Evolutionary conservation across 2,113 vertebrate genomes (phyloP).

Genomic region (Pluvialis apricaria): DNA sequence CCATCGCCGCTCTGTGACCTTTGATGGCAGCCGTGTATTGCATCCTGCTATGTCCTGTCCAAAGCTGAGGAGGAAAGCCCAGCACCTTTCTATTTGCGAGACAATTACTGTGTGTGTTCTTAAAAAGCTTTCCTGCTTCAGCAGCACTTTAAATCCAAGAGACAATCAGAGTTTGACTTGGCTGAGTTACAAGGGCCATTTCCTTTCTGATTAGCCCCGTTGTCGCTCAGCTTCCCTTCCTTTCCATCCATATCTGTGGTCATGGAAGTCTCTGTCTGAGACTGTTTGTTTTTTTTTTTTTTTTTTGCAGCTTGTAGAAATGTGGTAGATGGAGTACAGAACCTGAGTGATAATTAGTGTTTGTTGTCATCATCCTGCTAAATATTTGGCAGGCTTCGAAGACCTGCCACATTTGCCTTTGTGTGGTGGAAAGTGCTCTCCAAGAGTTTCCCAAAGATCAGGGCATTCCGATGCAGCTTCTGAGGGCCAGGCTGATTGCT

Average conservation of each 20-base stretch:
- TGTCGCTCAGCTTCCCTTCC: slow-evolving; percentile 6
- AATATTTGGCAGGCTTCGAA: neutral
- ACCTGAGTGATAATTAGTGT: neutral
- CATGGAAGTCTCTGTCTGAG: neutral
- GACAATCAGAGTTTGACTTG: slow-evolving; percentile 48
- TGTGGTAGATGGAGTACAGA: neutral
- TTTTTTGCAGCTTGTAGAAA: neutral
- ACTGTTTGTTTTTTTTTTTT: rapidly evolving
- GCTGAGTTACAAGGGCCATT: slow-evolving; percentile 45
- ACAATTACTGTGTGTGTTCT: neutral
- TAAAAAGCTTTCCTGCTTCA: slow-evolving; percentile 27
- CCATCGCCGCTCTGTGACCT: neutral
- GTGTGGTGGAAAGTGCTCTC: neutral
- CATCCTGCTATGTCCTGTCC: neutral
- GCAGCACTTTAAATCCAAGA: slow-evolving; percentile 30
- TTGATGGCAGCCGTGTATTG: neutral
- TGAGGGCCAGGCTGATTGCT: neutral
- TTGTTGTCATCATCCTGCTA: neutral
- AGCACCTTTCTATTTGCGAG: neutral
- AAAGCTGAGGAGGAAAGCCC: neutral
- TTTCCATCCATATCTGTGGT: neutral
- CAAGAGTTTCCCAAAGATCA: neutral
- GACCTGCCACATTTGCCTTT: neutral
- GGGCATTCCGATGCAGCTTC: neutral
- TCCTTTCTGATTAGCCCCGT: slow-evolving; percentile 31